phyloP scores from a whole-genome alignment of 2,797 vertebrate species.

The Carcharodon carcharias region DNA sequence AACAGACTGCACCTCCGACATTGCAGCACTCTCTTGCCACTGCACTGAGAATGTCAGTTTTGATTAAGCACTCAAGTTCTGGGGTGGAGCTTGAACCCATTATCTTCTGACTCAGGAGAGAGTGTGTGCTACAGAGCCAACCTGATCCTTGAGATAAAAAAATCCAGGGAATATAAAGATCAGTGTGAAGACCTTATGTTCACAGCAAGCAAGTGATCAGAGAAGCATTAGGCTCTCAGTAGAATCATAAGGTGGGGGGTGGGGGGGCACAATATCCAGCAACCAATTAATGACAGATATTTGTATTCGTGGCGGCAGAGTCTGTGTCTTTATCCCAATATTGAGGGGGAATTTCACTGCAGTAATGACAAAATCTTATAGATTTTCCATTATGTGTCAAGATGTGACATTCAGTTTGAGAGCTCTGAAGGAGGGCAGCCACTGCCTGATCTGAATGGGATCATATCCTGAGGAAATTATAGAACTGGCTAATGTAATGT shows the following conservation, averaged over 20 bases:
- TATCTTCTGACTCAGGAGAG: not conserved
- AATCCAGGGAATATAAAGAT: not conserved
- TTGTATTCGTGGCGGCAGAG: not conserved
- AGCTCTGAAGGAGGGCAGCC: not conserved
- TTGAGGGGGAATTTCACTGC: not conserved
- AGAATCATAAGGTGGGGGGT: not conserved
- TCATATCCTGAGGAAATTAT: not conserved
- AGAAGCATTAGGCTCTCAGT: not conserved
- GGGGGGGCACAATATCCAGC: not conserved
- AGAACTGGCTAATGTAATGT: not conserved
- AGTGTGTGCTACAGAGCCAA: not conserved
- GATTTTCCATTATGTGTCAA: not conserved
- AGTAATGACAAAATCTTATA: not conserved
- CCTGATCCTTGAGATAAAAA: not conserved
- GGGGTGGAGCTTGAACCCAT: not conserved
- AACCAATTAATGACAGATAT: not conserved
- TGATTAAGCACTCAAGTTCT: not conserved
- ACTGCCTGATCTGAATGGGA: not conserved
- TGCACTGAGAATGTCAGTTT: no score
- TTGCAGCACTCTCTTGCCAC: no score
- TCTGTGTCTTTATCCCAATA: not conserved
- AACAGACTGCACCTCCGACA: no score
- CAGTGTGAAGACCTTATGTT: not conserved
- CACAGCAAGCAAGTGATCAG: not conserved
- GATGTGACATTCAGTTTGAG: not conserved